These are phyloP conservation scores for Botia kubotai DNA, from an alignment of 2,797 vertebrate species.

Conservation along the genomic window DNA sequence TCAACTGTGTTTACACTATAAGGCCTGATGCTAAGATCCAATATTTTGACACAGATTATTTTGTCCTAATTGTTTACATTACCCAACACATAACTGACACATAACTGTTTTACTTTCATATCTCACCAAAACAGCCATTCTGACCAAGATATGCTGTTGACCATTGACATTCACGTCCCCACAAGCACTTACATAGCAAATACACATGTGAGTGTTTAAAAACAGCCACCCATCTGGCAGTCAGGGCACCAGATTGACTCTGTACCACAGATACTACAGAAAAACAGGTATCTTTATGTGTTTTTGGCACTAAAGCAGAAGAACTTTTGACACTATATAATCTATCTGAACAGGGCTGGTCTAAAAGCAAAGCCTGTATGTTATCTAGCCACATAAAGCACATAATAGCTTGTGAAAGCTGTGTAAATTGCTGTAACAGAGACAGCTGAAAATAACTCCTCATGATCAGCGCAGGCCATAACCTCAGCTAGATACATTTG, in stretches of 20 bases:
- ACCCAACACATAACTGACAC: too few relatives aligned
- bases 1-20: too few relatives aligned
- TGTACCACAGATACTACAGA: not conserved
- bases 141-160: too few relatives aligned
- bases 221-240: not conserved
- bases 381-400: constrained; percentile 13
- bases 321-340: not conserved
- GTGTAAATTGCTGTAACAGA: constrained; percentile 32
- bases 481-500: constrained; percentile 50
- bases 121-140: too few relatives aligned
- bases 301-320: not conserved
- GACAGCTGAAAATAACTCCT: constrained; percentile 42
- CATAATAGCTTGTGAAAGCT: constrained; percentile 33
- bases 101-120: too few relatives aligned
- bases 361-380: constrained; percentile 17
- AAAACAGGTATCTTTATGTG: not conserved
- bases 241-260: not conserved
- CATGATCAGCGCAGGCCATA: constrained; percentile 31
- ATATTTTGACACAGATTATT: too few relatives aligned
- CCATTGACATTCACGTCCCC: too few relatives aligned
- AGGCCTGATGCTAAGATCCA: too few relatives aligned
- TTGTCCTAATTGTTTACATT: too few relatives aligned
- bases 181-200: too few relatives aligned
- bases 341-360: not conserved
- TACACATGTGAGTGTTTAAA: too few relatives aligned